Percentiles rank a stretch among this genome's conserved stretches.
phyloP scores from a whole-genome alignment of 2,888 invertebrate genomes.

The Latrodectus hesperus region DNA sequence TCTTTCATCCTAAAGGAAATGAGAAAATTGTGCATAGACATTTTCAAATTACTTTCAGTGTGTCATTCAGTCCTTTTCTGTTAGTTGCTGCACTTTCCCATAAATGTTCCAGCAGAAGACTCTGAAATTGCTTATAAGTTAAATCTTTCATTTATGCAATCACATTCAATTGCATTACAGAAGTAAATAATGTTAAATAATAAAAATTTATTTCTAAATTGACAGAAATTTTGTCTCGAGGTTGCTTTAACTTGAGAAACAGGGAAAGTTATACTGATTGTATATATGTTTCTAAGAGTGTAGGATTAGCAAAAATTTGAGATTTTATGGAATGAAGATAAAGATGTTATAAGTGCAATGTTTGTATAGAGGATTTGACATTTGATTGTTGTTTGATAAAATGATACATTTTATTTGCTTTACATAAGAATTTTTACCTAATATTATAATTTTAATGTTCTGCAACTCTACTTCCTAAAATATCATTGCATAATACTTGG shows the following conservation, averaged over 20 bases:
- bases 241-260: neutral
- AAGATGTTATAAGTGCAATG: neutral
- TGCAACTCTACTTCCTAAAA: neutral
- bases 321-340: neutral
- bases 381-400: neutral
- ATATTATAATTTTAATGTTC: slow-evolving; percentile 2
- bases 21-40: neutral
- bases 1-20: neutral
- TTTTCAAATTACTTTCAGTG: neutral
- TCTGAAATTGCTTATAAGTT: too few species aligned
- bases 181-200: neutral
- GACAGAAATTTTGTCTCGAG: neutral
- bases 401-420: neutral
- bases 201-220: slow-evolving; percentile 1
- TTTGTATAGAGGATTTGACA: neutral
- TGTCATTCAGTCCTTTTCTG: neutral
- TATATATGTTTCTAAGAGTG: neutral
- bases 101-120: neutral
- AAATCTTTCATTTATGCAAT: too few species aligned
- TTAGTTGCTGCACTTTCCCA: neutral
- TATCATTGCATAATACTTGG: neutral
- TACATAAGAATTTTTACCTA: neutral
- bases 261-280: neutral
- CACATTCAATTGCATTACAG: too few species aligned
- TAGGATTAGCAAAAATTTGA: neutral